Base-by-base conservation (phyloP, 30 jellyfish, hydroid and myxozoan species). In the Nemopilema nomurai region DNA sequence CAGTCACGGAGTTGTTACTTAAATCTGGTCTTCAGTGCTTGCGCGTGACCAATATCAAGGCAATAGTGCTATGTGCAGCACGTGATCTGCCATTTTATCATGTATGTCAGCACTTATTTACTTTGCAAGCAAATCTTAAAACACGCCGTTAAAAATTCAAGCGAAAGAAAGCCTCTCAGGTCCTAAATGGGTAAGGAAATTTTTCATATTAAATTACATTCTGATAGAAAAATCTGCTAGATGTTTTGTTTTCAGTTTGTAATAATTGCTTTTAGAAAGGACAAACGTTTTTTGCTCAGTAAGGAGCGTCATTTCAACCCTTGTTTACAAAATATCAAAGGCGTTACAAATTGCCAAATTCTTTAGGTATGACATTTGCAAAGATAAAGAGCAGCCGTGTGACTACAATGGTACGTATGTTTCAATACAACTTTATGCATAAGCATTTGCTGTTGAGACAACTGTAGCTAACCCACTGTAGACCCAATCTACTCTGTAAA, bases 371-470 rank as follows among this genome's bases (percentile, higher is more conserved):
- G 96, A 94, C 74, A 89, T 89, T 51, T 94, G 99, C 88, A 91
- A 87, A 24, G 97, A 89, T 77, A 80, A 49, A 53, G 95, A 94
- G 74, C 95, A 94, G 76, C 99, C 97, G 0, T 94, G 99, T 53
- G 99, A 94, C 57, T 41, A 41, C 57, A 41, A 41, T 41, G 57
- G 57, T 41, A 41, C 13, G 57, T 41, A 41, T 13, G 13, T 3
- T 41, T 41, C 57, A 41, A 41, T 3, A 13, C 13, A 41, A 41
- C 57, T 41, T 13, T 6, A 3, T 6, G 13, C 57, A 6, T 41
- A 13, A 41, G 13, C 6, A 41, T 41, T 41, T 41, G 57, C 13
- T 41, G 6, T 13, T 13, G 6, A 41, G 13, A 41, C 57, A 13
- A 41, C 57, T 3, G 13, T 3, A 41, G 57, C 13, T 3, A 41